Conservation (phyloP, 2,113 vertebrate species). For the Caracal caracal region DNA sequence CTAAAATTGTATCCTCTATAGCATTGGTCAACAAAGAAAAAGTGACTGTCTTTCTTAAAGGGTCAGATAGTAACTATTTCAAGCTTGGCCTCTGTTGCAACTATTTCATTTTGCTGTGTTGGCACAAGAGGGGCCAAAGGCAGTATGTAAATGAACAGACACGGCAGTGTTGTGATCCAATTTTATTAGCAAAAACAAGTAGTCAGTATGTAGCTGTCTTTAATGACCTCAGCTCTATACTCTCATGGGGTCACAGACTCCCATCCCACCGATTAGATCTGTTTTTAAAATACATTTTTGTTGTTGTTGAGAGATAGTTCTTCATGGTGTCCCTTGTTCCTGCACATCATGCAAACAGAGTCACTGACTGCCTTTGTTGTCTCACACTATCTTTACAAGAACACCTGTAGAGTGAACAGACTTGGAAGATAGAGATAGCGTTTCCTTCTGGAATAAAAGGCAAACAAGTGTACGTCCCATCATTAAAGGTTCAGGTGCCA, state of each 20-base stretch:
- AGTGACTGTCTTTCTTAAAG: neutral
- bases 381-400: neutral
- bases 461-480: neutral
- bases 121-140: neutral
- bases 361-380: no score
- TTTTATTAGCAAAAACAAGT: neutral
- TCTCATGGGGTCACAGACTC: neutral
- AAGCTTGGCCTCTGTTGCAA: neutral
- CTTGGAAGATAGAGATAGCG: neutral
- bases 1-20: neutral
- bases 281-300: neutral
- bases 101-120: neutral
- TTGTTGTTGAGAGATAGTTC: neutral
- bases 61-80: neutral
- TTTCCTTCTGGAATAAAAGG: neutral
- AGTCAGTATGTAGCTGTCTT: neutral
- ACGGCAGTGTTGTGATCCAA: neutral
- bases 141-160: neutral
- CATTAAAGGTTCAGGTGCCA: neutral
- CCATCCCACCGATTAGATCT: neutral
- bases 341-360: neutral
- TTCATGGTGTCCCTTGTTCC: neutral
- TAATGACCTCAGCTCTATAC: neutral
- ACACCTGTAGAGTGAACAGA: neutral
- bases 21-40: neutral